phyloP scores from a whole-genome alignment of 2,113 vertebrate species.

The Solea solea region DNA sequence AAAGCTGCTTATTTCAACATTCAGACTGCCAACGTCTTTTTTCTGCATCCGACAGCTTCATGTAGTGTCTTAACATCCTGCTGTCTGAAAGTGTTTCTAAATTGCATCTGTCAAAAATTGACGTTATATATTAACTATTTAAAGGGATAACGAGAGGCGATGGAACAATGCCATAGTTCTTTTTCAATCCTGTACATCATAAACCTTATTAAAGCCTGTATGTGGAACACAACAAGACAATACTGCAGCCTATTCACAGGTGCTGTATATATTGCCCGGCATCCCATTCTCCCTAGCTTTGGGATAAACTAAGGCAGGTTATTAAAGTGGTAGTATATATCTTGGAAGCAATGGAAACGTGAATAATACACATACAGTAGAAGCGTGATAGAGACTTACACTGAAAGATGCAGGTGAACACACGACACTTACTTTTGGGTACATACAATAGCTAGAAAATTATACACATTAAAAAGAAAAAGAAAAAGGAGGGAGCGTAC shows the following conservation, averaged over 20 bases:
- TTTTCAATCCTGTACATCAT: constrained; percentile 9
- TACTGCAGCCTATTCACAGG: constrained; percentile 12
- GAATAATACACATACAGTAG: constrained; percentile 41
- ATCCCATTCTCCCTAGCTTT: constrained; percentile 37
- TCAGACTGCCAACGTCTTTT: constrained; percentile 1
- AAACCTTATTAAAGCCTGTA: constrained; percentile 10
- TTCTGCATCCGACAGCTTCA: not conserved
- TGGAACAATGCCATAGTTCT: not conserved
- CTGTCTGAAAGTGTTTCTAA: not conserved
- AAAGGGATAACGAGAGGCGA: not conserved
- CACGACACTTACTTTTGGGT: not conserved
- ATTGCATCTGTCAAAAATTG: not conserved
- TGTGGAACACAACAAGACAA: constrained; percentile 15
- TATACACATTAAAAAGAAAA: constrained; percentile 1
- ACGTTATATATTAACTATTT: not conserved
- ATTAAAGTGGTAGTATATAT: constrained; percentile 28
- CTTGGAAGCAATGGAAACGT: constrained; percentile 25
- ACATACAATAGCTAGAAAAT: not conserved
- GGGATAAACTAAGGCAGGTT: constrained; percentile 32
- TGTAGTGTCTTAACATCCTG: not conserved
- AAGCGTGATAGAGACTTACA: too few relatives aligned
- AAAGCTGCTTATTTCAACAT: not conserved
- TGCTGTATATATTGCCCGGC: not conserved
- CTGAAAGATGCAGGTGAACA: too few relatives aligned
- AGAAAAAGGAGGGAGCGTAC: constrained; percentile 5